Evolutionary conservation across 2,113 vertebrate genomes (phyloP), one percentile per base, ranked within the genome.

Genomic region (Anseranas semipalmata): DNA sequence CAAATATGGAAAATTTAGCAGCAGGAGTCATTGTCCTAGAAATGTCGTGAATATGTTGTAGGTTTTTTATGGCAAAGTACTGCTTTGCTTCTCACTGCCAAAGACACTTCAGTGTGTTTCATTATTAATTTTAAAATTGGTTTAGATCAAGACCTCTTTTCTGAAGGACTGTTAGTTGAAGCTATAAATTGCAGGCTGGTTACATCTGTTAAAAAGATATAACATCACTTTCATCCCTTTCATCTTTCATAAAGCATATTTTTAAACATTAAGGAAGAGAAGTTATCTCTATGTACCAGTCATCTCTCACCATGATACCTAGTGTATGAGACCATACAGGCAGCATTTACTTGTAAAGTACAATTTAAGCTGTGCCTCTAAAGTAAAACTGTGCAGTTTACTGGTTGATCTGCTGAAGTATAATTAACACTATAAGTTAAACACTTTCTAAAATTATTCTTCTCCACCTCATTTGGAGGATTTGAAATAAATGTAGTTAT

Each of bases 51-150:
- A 78, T 7, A 77, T 0, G 1, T 20, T 33, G 20, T 30, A 56
- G 18, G 1, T 0, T 4, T 89, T 89, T 75, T 87, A 82, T 71
- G 22, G 12, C 13, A 79, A 78, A 85, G 39, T 22, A 68, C 13
- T 2, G 1, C 72, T 85, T 81, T 68, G 6, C 24, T 91, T 92
- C 48, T 48, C 53, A 56, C 39, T 74, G 28, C 78, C 90, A 55
- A 89, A 79, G 35, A 68, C 20, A 37, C 58, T 70, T 88, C 41
- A 62, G 10, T 25, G 18, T 46, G 46, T 67, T 89, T 46, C 21
- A 55, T 77, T 80, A 81, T 89, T 84, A 88, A 90, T 86, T 90
- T 94, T 20, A 32, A 92, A 87, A 79, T 53, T 71, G 83, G 45
- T 89, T 79, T 79, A 56, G 37, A 92, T 89, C 33, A 86, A 70